A percentile compares a stretch with the other conserved stretches of the same genome.
These are phyloP conservation scores for Tachycineta bicolor DNA, from an alignment of 2,113 vertebrate species.

Conservation along the genomic window DNA sequence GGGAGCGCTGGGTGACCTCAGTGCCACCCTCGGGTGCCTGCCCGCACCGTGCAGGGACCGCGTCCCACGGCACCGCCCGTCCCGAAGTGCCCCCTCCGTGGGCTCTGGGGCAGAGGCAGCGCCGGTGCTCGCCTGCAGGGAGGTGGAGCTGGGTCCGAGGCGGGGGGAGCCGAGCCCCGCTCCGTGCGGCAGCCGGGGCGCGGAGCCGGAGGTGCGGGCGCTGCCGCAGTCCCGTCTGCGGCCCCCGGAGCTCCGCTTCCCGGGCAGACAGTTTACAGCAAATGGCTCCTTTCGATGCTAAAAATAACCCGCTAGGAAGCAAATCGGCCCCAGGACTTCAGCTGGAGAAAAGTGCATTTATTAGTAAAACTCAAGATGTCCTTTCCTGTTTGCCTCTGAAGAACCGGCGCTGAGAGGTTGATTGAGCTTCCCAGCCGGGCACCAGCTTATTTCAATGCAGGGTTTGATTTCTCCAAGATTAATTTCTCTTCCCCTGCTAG, in stretches of 20 bases:
- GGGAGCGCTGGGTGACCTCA: accelerated
- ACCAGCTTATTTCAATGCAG: not conserved
- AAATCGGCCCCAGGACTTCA: not conserved
- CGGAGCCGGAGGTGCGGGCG: accelerated
- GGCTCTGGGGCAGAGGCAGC: not conserved
- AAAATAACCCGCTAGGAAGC: not conserved
- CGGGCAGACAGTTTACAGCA: not conserved
- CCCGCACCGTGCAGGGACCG: no score
- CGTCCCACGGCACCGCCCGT: accelerated
- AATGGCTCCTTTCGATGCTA: not conserved
- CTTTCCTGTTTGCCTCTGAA: not conserved
- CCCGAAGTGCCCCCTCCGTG: not conserved
- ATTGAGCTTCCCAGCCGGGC: not conserved
- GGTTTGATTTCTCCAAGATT: not conserved
- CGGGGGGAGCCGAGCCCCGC: not conserved
- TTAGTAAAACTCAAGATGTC: not conserved
- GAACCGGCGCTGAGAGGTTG: not conserved
- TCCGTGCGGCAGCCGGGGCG: accelerated
- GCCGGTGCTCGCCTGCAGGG: not conserved
- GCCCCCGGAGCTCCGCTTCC: not conserved
- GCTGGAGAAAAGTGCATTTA: not conserved
- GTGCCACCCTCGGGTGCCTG: not conserved
- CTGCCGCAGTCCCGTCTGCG: not conserved
- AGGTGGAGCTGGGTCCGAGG: accelerated
- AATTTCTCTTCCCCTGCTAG: not conserved